Evolutionary conservation across 2,888 invertebrate genomes (phyloP).

Genomic region (Orthonychiurus folsomi): DNA sequence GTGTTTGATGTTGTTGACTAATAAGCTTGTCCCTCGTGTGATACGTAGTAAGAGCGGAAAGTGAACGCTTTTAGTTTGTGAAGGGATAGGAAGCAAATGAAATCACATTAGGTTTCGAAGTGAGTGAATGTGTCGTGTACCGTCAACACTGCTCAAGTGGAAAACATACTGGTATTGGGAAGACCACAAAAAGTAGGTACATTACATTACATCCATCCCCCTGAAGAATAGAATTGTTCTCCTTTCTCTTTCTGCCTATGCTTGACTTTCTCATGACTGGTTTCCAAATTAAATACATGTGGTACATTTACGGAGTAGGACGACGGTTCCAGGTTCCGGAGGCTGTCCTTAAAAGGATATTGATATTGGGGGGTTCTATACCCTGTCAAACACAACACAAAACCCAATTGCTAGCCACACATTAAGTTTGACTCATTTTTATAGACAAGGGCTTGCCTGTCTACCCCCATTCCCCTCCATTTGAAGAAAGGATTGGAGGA

Average conservation of each 20-base stretch:
- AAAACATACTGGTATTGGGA: constrained; percentile 14
- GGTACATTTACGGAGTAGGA: background rate
- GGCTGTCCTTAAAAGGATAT: background rate
- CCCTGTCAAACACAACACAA: background rate
- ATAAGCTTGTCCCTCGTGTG: background rate
- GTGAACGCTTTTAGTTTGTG: too few species aligned
- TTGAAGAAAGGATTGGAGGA: background rate
- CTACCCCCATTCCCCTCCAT: too few species aligned
- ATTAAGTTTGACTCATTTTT: background rate
- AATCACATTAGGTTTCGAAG: constrained; percentile 7
- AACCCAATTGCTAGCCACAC: background rate
- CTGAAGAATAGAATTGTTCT: background rate
- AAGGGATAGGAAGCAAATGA: background rate
- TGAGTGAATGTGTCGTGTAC: constrained; percentile 5
- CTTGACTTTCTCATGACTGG: background rate
- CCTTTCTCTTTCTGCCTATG: background rate
- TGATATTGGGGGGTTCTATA: too few species aligned
- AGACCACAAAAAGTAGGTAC: background rate
- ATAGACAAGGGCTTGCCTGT: background rate
- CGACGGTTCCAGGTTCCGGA: background rate
- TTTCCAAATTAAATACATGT: background rate
- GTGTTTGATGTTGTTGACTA: background rate
- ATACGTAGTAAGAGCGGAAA: too few species aligned
- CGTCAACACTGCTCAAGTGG: constrained; percentile 13
- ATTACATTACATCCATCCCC: too few species aligned